Evolutionary conservation across 2,113 vertebrate genomes (phyloP).

Genomic region (Todiramphus saurophagus): DNA sequence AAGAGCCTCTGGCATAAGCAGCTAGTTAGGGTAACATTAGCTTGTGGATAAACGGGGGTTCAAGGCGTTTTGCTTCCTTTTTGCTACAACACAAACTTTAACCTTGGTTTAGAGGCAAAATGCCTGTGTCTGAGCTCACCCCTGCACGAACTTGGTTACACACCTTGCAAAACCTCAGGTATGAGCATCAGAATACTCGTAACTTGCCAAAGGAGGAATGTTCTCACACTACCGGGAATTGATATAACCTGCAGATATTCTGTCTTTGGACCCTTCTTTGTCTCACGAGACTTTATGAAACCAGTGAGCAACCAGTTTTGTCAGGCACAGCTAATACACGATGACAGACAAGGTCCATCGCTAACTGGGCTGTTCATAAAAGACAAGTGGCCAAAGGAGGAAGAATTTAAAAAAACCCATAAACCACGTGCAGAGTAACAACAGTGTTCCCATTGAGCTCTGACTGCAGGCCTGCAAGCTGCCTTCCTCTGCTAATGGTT

Average conservation of each 20-base stretch:
- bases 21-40: not conserved
- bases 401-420: not conserved
- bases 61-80: not conserved
- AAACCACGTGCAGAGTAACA: rapidly evolving
- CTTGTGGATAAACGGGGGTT: not conserved
- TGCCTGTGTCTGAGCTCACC: not conserved
- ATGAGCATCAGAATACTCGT: not conserved
- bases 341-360: not conserved
- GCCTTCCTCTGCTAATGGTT: not conserved
- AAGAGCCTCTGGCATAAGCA: not conserved
- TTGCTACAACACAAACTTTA: not conserved
- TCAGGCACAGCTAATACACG: rapidly evolving
- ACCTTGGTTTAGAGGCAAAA: not conserved
- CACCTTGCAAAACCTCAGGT: not conserved
- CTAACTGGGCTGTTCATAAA: not conserved
- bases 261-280: not conserved
- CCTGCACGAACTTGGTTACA: not conserved
- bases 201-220: not conserved
- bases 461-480: not conserved
- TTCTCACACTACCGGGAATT: not conserved
- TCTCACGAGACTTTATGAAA: not conserved
- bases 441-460: not conserved
- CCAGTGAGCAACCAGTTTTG: not conserved
- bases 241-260: not conserved
- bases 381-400: not conserved